phyloP scores from a whole-genome alignment of 2,113 vertebrate species.

The Hydrolagus affinis region DNA sequence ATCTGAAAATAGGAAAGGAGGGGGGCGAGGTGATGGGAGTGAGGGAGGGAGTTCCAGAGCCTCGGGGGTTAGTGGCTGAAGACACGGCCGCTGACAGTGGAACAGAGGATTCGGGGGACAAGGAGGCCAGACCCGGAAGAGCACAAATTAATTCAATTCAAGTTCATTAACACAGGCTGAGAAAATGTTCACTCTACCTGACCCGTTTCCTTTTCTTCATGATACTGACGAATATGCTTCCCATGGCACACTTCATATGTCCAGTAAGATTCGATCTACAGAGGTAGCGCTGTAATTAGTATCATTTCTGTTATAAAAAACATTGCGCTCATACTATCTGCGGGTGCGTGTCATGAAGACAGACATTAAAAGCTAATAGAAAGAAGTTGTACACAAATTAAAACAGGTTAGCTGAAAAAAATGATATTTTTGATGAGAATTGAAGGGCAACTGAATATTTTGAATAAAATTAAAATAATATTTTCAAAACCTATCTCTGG shows the following conservation, averaged over 20 bases:
- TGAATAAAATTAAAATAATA: too few species aligned
- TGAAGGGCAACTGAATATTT: neutral
- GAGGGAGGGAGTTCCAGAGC: too few species aligned
- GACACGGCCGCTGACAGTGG: too few species aligned
- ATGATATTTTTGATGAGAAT: neutral
- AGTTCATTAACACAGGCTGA: neutral
- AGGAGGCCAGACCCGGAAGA: too few species aligned
- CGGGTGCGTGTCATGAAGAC: neutral
- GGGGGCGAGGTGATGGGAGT: too few species aligned
- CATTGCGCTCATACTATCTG: neutral
- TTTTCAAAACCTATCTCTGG: too few species aligned
- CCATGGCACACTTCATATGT: conserved; percentile 95
- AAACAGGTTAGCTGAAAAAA: neutral
- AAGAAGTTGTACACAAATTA: neutral
- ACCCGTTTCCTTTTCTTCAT: conserved; percentile 93
- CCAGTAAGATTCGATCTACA: conserved; percentile 96
- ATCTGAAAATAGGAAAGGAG: too few species aligned
- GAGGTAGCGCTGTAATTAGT: conserved; percentile 31
- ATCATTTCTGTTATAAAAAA: conserved; percentile 7
- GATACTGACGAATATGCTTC: conserved; percentile 90
- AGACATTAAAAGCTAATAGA: neutral
- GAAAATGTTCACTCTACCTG: conserved; percentile 60
- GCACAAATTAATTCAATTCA: too few species aligned
- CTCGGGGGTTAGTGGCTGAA: too few species aligned
- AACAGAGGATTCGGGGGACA: too few species aligned